phyloP scores from a whole-genome alignment of 1,140 invertebrate species.

The Caenorhabditis inopinata region DNA sequence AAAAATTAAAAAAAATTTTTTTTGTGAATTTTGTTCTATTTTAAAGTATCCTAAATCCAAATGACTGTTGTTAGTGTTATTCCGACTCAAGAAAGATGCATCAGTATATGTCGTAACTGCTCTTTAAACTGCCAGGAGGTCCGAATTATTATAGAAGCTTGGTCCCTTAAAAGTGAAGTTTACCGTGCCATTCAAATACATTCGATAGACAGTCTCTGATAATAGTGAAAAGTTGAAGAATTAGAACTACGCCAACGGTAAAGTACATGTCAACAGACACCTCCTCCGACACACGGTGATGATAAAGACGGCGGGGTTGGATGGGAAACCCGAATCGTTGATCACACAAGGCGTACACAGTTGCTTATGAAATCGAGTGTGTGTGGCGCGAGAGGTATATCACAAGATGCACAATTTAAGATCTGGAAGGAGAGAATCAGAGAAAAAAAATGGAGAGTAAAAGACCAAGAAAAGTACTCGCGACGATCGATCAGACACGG shows the following conservation, averaged over 20 bases:
- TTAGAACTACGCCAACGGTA: neutral
- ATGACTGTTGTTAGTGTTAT: too few species aligned
- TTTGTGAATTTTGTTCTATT: too few species aligned
- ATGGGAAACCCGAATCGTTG: neutral
- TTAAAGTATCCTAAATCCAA: too few species aligned
- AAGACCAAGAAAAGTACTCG: neutral
- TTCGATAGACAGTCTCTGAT: too few species aligned
- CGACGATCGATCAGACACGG: neutral
- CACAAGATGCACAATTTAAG: conserved; percentile 11
- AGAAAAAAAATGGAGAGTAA: neutral
- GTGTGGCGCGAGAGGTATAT: neutral
- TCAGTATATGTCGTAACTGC: too few species aligned
- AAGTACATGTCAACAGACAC: conserved; percentile 32
- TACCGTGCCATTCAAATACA: too few species aligned
- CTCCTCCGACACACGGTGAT: neutral
- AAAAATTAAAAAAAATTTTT: too few species aligned
- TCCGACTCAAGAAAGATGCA: too few species aligned
- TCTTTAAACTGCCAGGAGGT: too few species aligned
- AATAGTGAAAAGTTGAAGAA: neutral
- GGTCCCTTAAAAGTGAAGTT: too few species aligned
- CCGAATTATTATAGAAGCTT: too few species aligned
- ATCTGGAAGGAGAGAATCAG: neutral
- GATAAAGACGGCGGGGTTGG: neutral
- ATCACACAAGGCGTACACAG: conserved; percentile 2
- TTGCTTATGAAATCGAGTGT: neutral